A percentile compares a stretch with the other conserved stretches of the same genome.
Evolutionary conservation across 2,113 vertebrate species (phyloP).

Genomic region (Steatornis caripensis): DNA sequence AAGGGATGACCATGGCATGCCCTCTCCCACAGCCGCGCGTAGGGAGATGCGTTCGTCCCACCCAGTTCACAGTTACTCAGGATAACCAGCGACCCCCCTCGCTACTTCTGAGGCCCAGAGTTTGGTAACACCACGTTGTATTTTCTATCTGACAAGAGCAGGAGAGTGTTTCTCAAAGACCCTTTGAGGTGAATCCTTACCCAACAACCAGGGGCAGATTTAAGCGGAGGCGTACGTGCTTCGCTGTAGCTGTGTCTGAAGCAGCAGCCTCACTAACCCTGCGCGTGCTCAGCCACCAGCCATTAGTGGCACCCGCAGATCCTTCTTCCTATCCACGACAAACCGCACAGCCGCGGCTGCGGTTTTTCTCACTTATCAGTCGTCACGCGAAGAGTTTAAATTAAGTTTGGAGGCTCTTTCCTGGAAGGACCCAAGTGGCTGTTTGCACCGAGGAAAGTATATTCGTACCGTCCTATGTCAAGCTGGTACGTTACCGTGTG

Average conservation of each 20-base stretch:
- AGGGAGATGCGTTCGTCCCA: fast-evolving
- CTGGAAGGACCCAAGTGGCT: background rate
- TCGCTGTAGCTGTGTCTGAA: fast-evolving
- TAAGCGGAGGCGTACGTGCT: background rate
- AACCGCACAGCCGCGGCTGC: background rate
- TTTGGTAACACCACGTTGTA: too few relatives aligned
- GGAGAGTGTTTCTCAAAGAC: background rate
- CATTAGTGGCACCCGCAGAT: fast-evolving
- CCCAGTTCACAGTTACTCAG: fast-evolving
- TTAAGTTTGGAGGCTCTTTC: background rate
- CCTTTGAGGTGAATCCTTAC: background rate
- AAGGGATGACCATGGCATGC: background rate
- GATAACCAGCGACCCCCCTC: background rate
- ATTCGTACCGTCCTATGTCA: background rate
- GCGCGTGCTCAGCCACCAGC: fast-evolving
- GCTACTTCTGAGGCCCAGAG: background rate
- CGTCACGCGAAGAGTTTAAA: background rate
- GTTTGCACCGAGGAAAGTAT: background rate
- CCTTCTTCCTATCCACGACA: background rate
- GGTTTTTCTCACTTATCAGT: background rate
- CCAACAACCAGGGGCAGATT: background rate
- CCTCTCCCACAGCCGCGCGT: background rate
- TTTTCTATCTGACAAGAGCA: background rate
- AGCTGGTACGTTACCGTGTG: background rate
- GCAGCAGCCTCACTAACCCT: background rate